Evolutionary conservation across 2,113 vertebrate species (phyloP).

Genomic region (Candoia aspera): DNA sequence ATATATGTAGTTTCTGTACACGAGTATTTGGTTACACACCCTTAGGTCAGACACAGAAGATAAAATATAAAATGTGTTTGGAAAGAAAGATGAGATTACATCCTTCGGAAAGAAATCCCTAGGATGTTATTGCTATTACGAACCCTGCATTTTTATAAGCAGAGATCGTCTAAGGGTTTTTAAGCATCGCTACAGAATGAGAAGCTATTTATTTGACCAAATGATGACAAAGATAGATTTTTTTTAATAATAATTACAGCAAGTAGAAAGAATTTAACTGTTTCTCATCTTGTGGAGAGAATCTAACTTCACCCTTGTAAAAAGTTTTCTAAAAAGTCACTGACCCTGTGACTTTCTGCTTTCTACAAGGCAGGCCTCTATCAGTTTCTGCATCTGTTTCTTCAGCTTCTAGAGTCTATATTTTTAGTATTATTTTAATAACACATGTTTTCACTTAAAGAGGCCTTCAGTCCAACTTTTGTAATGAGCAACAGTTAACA

Average conservation of each 20-base stretch:
- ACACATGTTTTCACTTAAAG: neutral
- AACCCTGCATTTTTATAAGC: slow-evolving; percentile 46
- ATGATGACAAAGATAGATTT: slow-evolving; percentile 55
- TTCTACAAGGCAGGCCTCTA: neutral
- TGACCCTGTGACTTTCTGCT: neutral
- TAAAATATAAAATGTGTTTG: slow-evolving; percentile 43
- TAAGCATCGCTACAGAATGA: slow-evolving; percentile 37
- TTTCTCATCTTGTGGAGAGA: neutral
- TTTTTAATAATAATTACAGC: slow-evolving; percentile 59
- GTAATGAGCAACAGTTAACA: neutral
- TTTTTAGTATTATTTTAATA: neutral
- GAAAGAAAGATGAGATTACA: slow-evolving; percentile 14
- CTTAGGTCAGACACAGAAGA: slow-evolving; percentile 20
- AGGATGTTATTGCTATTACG: slow-evolving; percentile 32
- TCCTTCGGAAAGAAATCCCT: slow-evolving; percentile 22
- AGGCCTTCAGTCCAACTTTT: neutral
- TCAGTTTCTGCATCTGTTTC: neutral
- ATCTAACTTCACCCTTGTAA: neutral
- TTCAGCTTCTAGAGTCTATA: neutral
- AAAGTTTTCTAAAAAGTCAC: neutral
- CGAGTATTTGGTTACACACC: slow-evolving; percentile 36
- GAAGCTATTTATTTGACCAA: slow-evolving; percentile 56
- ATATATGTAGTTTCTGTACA: slow-evolving; percentile 34
- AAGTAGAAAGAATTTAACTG: slow-evolving; percentile 3
- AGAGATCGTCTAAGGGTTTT: slow-evolving; percentile 48